Conservation (phyloP, 2,888 invertebrate species). For the Ischnus inquisitorius region DNA sequence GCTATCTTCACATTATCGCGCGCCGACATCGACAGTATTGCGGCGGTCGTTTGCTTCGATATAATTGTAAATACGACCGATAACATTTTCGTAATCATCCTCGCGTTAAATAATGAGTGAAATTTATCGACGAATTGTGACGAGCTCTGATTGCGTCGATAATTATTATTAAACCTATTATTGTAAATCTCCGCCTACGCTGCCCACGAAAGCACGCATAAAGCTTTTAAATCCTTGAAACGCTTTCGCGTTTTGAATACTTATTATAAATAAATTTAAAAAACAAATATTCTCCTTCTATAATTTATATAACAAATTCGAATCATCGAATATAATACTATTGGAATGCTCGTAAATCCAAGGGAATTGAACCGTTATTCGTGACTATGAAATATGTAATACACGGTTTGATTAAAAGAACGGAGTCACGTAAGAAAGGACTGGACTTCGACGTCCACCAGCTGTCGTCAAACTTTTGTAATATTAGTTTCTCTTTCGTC, state of each 20-base stretch:
- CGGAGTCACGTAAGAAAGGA: neutral
- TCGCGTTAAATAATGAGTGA: neutral
- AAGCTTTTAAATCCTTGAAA: neutral
- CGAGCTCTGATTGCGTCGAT: neutral
- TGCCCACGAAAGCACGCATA: neutral
- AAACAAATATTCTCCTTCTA: no score
- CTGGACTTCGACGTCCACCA: constrained; percentile 16
- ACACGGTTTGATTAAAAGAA: neutral
- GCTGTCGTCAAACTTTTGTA: constrained; percentile 54
- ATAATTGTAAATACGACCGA: neutral
- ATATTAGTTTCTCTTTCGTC: constrained; percentile 38
- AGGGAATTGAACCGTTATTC: neutral
- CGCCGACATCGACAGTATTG: neutral
- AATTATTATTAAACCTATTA: neutral
- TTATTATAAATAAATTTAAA: no score
- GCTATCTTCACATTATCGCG: constrained; percentile 2
- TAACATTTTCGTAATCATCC: neutral
- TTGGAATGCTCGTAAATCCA: neutral
- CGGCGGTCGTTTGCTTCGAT: no score
- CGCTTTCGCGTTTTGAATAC: no score
- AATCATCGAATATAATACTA: neutral
- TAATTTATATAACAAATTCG: neutral
- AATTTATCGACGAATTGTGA: neutral
- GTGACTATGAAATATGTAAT: neutral
- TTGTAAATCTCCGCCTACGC: neutral